Evolutionary conservation across 1,140 invertebrate species (phyloP).

Genomic region (Probaryconus sp.): DNA sequence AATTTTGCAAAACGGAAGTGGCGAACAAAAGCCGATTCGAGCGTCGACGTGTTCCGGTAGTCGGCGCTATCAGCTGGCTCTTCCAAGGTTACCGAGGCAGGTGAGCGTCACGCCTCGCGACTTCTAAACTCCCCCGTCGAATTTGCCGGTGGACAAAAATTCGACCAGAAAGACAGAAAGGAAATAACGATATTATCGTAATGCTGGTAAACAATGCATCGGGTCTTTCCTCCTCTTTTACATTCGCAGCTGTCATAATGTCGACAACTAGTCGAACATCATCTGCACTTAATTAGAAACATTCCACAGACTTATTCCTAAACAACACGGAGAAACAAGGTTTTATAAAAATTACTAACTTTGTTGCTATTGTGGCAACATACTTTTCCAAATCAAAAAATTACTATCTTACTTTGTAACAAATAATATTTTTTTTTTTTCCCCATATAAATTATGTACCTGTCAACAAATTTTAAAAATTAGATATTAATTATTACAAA

Average conservation of each 20-base stretch:
- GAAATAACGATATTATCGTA: constrained; percentile 50
- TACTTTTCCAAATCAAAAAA: no score
- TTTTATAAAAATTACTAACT: no score
- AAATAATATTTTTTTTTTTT: no score
- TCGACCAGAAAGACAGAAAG: constrained; percentile 25
- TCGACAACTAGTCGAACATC: constrained; percentile 20
- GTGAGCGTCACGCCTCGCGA: constrained; percentile 52
- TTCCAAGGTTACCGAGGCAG: constrained; percentile 52
- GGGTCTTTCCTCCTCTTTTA: constrained; percentile 1
- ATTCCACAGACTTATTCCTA: no score
- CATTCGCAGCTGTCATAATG: constrained; percentile 35
- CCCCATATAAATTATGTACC: no score
- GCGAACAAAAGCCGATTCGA: constrained; percentile 29
- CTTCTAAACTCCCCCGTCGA: constrained; percentile 35
- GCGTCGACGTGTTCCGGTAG: constrained; percentile 34
- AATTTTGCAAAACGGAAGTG: constrained; percentile 46
- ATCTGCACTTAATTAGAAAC: constrained; percentile 48
- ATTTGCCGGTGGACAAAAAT: constrained; percentile 39
- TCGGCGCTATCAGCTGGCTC: constrained; percentile 45
- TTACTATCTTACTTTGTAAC: no score
- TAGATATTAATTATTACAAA: no score
- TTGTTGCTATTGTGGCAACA: no score
- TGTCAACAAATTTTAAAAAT: no score
- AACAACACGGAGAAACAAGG: no score
- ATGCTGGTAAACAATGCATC: constrained; percentile 38